phyloP scores from a whole-genome alignment of 2,113 vertebrate genomes.

The Lipophrys pholis region DNA sequence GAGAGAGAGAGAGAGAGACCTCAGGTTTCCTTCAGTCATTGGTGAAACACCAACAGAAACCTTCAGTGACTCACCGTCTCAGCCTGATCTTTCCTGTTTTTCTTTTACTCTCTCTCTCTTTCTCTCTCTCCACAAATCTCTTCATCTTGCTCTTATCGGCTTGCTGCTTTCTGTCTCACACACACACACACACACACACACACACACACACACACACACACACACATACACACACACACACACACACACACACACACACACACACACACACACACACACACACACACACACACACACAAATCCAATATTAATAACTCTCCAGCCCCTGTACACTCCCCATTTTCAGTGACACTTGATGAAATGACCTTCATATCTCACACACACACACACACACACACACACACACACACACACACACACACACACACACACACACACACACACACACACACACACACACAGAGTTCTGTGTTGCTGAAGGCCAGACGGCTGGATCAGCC shows the following conservation, averaged over 20 bases:
- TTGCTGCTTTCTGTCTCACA: constrained; percentile 27
- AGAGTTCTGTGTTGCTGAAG: too few relatives aligned
- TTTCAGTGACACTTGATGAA: constrained; percentile 50
- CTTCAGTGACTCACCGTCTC: constrained; percentile 61
- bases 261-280: not conserved
- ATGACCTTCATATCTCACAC: constrained; percentile 66
- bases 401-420: too few relatives aligned
- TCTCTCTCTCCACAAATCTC: constrained; percentile 17
- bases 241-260: too few relatives aligned
- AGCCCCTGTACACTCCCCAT: not conserved
- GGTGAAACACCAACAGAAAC: constrained; percentile 25
- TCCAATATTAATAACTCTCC: constrained; percentile 60
- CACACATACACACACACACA: not conserved
- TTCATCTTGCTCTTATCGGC: constrained; percentile 22
- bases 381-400: too few relatives aligned
- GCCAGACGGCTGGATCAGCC: not conserved
- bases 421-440: constrained; percentile 33
- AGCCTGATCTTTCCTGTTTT: not conserved
- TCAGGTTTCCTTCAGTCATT: constrained; percentile 22
- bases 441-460: constrained; percentile 35
- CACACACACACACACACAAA: constrained; percentile 28
- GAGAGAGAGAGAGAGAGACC: not conserved
- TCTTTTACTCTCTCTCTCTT: constrained; percentile 9
- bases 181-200: not conserved
- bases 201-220: too few relatives aligned